These are phyloP conservation scores for Sebastes paucispinis DNA, from an alignment of 2,797 vertebrate species.

Conservation along the genomic window DNA sequence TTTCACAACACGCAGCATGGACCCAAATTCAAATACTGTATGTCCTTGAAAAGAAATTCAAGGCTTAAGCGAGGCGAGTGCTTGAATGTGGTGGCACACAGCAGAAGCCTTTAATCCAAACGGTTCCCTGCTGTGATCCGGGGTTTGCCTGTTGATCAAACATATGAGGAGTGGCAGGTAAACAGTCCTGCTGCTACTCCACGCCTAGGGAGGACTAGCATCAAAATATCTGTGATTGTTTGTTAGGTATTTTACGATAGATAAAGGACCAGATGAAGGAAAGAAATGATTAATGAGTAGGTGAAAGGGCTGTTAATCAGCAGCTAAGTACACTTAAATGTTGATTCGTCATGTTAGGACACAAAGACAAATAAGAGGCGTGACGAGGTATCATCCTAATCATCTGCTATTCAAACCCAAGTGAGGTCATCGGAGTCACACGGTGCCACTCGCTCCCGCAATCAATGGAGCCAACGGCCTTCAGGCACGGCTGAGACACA, in stretches of 20 bases:
- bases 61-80: slow-evolving; percentile 18
- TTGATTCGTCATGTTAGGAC: slow-evolving; percentile 12
- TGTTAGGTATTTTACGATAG: not conserved
- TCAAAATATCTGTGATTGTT: not conserved
- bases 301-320: not conserved
- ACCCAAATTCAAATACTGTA: slow-evolving; percentile 17
- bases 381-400: slow-evolving; percentile 31
- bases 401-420: slow-evolving; percentile 41
- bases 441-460: slow-evolving; percentile 41
- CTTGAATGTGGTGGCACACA: slow-evolving; percentile 27
- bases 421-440: slow-evolving; percentile 47
- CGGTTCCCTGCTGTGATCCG: slow-evolving; percentile 36
- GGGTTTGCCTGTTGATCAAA: slow-evolving; percentile 50
- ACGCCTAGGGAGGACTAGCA: not conserved
- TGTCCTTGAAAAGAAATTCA: slow-evolving; percentile 26
- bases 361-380: slow-evolving; percentile 16
- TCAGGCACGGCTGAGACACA: slow-evolving; percentile 45
- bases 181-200: slow-evolving; percentile 31
- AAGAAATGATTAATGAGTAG: slow-evolving; percentile 21
- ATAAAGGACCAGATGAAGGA: not conserved
- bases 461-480: slow-evolving; percentile 46
- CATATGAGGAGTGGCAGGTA: slow-evolving; percentile 34
- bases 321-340: not conserved
- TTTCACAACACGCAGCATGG: slow-evolving; percentile 21
- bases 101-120: slow-evolving; percentile 56